Percentiles rank a stretch among this genome's conserved stretches.
Conservation (phyloP, 1,140 invertebrate species). For the Schlechtendalia chinensis region DNA sequence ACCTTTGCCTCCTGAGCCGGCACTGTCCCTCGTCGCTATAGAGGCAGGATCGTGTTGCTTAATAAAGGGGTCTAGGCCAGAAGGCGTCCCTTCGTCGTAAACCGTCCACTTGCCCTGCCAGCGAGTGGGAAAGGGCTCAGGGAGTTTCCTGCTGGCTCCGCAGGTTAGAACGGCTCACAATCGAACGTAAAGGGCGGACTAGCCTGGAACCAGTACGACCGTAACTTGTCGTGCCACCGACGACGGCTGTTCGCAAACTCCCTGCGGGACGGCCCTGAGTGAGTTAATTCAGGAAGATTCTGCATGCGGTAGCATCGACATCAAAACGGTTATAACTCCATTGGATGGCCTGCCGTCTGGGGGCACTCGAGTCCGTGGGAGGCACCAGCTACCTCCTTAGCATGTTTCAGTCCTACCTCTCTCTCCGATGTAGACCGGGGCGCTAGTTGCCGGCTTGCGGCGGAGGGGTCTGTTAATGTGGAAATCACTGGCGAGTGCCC, state of each 20-base stretch:
- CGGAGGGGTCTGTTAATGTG: no score
- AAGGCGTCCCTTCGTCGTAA: background rate
- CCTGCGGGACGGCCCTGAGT: background rate
- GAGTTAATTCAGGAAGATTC: background rate
- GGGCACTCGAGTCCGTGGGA: background rate
- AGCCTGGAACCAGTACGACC: background rate
- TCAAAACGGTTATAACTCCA: background rate
- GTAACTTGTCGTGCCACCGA: background rate
- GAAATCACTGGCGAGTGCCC: background rate
- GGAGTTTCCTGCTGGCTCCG: background rate
- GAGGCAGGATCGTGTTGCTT: background rate
- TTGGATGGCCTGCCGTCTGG: background rate
- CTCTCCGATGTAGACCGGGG: background rate
- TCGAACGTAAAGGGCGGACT: background rate
- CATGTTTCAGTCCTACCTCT: background rate
- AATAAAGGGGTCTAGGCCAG: background rate
- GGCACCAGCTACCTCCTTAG: background rate
- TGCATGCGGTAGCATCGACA: background rate
- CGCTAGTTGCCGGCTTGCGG: background rate
- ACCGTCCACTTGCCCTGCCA: background rate
- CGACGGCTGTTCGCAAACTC: background rate
- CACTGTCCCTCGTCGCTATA: background rate
- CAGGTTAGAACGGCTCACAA: background rate
- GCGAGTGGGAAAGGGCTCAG: background rate
- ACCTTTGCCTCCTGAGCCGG: background rate